A percentile compares a stretch with the other conserved stretches of the same genome.
Evolutionary conservation across 2,797 vertebrate genomes (phyloP).

Genomic region (Onychomys leucogaster): DNA sequence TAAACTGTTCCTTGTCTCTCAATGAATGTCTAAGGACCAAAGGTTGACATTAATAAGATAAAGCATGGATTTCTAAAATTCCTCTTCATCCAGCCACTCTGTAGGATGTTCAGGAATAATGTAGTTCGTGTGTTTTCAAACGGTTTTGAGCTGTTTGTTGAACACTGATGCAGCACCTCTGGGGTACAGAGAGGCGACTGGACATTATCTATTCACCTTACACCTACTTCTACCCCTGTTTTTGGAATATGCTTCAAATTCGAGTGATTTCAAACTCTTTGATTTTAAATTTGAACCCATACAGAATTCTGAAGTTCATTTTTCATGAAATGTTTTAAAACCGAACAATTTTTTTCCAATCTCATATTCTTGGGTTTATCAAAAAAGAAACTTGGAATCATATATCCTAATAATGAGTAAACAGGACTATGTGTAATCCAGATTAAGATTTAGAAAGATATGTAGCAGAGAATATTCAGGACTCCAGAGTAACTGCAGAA

Average conservation of each 20-base stretch:
- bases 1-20: constrained; percentile 74
- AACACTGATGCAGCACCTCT: background rate
- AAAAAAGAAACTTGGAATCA: constrained; percentile 28
- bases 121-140: background rate
- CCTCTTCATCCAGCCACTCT: constrained; percentile 70
- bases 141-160: background rate
- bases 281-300: constrained; percentile 17
- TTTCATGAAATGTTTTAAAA: constrained; percentile 10
- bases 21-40: constrained; percentile 67
- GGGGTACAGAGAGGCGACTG: background rate
- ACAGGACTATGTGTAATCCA: constrained; percentile 40
- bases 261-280: background rate
- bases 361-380: background rate
- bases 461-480: background rate
- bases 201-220: background rate
- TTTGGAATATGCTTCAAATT: constrained; percentile 1
- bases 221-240: background rate
- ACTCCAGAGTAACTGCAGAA: background rate
- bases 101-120: constrained; percentile 58
- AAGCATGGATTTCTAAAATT: constrained; percentile 71
- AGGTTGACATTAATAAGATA: constrained; percentile 68
- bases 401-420: constrained; percentile 40
- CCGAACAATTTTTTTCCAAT: background rate
- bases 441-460: constrained; percentile 36
- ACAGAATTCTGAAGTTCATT: constrained; percentile 9